Evolutionary conservation across 1,140 invertebrate genomes (phyloP).

Genomic region (Phymastichus coffea): DNA sequence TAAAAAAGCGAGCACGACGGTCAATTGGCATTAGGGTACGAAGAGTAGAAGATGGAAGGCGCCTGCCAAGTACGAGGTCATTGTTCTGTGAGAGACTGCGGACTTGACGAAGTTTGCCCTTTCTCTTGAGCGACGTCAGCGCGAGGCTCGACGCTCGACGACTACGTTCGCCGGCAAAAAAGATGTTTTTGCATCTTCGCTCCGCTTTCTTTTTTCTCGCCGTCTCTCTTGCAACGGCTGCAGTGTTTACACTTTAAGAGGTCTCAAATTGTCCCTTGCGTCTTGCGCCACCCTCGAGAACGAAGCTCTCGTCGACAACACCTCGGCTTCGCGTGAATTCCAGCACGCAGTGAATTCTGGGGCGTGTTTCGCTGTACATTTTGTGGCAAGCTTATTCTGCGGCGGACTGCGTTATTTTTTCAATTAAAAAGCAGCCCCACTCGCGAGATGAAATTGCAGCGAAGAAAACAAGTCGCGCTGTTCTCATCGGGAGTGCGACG

Average conservation of each 20-base stretch:
- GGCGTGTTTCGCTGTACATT: too few relatives aligned
- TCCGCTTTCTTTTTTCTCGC: background rate
- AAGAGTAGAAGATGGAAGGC: background rate
- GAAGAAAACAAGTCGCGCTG: too few relatives aligned
- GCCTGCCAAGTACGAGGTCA: background rate
- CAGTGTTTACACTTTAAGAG: constrained; percentile 24
- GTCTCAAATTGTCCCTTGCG: constrained; percentile 13
- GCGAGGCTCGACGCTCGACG: too few relatives aligned
- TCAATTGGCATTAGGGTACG: constrained; percentile 3
- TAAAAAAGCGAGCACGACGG: background rate
- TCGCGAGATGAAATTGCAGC: too few relatives aligned
- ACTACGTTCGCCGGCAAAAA: background rate
- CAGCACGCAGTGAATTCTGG: too few relatives aligned
- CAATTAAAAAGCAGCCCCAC: too few relatives aligned
- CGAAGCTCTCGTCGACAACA: background rate
- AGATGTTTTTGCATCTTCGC: too few relatives aligned
- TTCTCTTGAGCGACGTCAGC: background rate
- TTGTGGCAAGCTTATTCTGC: too few relatives aligned
- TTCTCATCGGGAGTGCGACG: too few relatives aligned
- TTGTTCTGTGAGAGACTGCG: background rate
- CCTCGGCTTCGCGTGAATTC: background rate
- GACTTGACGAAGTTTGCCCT: constrained; percentile 8
- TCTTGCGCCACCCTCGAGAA: constrained; percentile 1
- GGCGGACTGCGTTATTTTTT: too few relatives aligned
- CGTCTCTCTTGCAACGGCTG: background rate